Evolutionary conservation across 1,140 invertebrate species (phyloP), one percentile per base, ranked within the genome.

Genomic region (Cydia amplana): DNA sequence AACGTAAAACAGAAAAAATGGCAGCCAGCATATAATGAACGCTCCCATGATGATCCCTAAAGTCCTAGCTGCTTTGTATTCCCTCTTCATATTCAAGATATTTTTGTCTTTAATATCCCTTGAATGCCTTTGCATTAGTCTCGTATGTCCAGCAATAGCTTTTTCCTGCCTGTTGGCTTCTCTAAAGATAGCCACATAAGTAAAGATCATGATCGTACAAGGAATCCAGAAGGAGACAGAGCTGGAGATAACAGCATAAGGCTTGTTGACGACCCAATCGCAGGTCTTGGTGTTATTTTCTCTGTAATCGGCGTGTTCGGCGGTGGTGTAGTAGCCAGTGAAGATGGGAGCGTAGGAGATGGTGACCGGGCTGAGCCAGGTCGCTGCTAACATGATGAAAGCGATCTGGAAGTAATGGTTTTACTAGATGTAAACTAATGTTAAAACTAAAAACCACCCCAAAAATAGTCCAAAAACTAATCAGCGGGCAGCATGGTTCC

Each of bases 191-290:
- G 96, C 95, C 67, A 96, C 94, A 84, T 99, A 99, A 6, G 97
- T 98, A 84, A 97, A 96, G 76, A 98, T 95, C 98, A 99, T 99
- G 74, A 99, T 98, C 25, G 97, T 96, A 87, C 97, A 98, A 0
- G 98, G 98, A 85, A 98, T 98, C 98, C 98, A 99, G 87, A 99
- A 99, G 0, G 97, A 98, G 85, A 99, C 97, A 63, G 96, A 96
- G 73, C 97, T 98, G 12, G 98, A 99, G 70, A 99, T 95, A 25
- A 98, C 95, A 1, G 97, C 97, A 89, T 99, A 99, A 12, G 95
- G 94, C 84, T 95, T 96, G 89, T 97, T 97, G 9, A 97, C 96
- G 83, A 95, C 94, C 88, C 98, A 99, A 63, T 95, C 94, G 88
- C 98, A 99, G 23, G 95, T 92, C 16, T 97, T 94, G 0, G 93